These are phyloP conservation scores for Cistogaster globosa DNA, from an alignment of 2,888 invertebrate species.

Conservation along the genomic window DNA sequence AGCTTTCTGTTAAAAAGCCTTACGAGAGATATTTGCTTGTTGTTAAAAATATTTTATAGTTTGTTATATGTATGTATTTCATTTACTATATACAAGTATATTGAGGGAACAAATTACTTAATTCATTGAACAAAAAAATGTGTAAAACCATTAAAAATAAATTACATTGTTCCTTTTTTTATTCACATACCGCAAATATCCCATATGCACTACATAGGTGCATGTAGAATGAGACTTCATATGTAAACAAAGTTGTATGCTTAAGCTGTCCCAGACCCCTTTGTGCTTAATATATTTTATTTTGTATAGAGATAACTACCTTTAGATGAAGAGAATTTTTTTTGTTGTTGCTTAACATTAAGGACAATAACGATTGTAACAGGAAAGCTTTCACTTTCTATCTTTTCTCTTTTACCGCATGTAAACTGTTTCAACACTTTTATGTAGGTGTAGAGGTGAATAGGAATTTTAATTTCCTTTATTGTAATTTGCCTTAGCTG, in stretches of 20 bases:
- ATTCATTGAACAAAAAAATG: constrained; percentile 1
- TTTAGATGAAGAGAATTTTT: constrained; percentile 26
- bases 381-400: constrained; percentile 22
- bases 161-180: neutral
- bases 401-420: neutral
- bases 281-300: neutral
- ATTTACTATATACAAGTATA: too few species aligned
- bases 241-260: too few species aligned
- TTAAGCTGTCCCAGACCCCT: neutral
- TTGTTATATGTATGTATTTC: too few species aligned
- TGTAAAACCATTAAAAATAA: neutral
- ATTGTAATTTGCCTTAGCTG: neutral
- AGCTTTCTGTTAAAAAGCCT: neutral
- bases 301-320: constrained; percentile 30
- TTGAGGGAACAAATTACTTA: too few species aligned
- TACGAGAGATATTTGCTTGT: too few species aligned
- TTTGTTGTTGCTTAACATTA: constrained; percentile 23
- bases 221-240: too few species aligned
- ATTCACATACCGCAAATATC: constrained; percentile 8
- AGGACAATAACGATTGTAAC: neutral
- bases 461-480: neutral
- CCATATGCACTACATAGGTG: neutral
- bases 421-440: neutral
- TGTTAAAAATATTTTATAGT: too few species aligned
- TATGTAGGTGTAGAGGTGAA: neutral